A percentile compares a stretch with the other conserved stretches of the same genome.
These are phyloP conservation scores for Phocoena sinus DNA, from an alignment of 2,113 vertebrate genomes.

Conservation along the genomic window DNA sequence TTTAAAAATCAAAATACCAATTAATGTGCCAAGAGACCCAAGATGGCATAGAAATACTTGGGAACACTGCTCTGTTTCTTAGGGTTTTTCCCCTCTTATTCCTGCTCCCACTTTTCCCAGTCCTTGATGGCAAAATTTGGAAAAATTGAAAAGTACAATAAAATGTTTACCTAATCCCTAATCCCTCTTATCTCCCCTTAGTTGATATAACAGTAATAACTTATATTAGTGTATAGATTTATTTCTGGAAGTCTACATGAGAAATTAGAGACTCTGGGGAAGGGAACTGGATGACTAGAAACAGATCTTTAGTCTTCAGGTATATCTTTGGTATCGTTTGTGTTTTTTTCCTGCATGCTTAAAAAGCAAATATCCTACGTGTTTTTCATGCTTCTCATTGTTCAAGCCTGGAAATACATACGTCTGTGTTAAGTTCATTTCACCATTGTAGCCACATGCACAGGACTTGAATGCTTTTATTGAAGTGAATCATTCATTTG, in stretches of 20 bases:
- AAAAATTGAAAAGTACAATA: not conserved
- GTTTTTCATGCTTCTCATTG: not conserved
- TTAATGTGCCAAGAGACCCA: not conserved
- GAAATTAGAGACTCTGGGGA: not conserved
- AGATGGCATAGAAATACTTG: not conserved
- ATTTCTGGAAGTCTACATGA: not conserved
- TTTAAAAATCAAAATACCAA: not conserved
- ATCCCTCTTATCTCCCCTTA: not conserved
- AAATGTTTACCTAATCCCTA: not conserved
- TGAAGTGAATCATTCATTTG: not conserved
- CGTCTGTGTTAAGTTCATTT: not conserved
- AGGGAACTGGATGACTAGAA: not conserved
- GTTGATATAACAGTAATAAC: not conserved
- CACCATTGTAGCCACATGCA: not conserved
- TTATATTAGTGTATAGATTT: not conserved
- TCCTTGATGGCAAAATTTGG: not conserved
- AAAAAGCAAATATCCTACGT: not conserved
- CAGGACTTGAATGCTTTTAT: not conserved
- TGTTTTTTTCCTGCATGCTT: not conserved
- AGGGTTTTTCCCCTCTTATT: not conserved
- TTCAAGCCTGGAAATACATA: not conserved
- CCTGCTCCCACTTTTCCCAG: rapidly evolving
- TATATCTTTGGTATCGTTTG: not conserved
- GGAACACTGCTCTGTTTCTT: not conserved
- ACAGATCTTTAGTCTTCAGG: not conserved